Evolutionary conservation across 2,113 vertebrate genomes (phyloP).

Genomic region (Clupea harengus): DNA sequence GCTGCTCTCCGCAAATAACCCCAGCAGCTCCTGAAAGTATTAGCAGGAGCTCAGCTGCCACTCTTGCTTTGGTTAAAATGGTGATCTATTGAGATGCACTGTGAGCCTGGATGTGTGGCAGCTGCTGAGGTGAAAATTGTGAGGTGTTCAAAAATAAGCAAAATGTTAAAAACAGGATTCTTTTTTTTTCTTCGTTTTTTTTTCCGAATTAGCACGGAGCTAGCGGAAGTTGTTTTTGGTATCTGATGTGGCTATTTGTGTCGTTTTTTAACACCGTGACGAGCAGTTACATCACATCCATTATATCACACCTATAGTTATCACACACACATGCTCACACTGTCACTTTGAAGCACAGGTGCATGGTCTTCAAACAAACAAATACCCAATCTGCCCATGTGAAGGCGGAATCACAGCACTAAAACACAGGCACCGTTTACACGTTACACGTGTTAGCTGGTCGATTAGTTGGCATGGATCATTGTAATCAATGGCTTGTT

Average conservation of each 20-base stretch:
- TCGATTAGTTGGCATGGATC: neutral
- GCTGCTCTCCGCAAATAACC: no score
- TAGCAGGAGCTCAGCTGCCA: no score
- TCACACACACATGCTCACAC: neutral
- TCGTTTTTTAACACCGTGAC: neutral
- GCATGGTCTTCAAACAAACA: neutral
- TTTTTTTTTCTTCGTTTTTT: no score
- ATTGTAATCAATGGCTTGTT: neutral
- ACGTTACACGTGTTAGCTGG: neutral
- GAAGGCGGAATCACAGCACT: neutral
- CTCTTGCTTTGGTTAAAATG: no score
- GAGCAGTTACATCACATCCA: neutral
- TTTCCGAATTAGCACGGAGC: neutral
- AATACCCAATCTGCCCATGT: neutral
- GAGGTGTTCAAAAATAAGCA: no score
- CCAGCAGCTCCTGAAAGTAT: no score
- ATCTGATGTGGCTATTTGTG: neutral
- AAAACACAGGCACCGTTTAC: neutral
- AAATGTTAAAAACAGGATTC: neutral
- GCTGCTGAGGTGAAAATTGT: neutral
- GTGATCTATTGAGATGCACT: no score
- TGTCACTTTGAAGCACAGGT: neutral
- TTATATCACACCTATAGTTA: neutral
- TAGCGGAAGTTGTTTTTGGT: neutral
- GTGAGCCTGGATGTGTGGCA: slow-evolving; percentile 12